Conservation (phyloP, 2,113 vertebrate species). For the Pedetes capensis region DNA sequence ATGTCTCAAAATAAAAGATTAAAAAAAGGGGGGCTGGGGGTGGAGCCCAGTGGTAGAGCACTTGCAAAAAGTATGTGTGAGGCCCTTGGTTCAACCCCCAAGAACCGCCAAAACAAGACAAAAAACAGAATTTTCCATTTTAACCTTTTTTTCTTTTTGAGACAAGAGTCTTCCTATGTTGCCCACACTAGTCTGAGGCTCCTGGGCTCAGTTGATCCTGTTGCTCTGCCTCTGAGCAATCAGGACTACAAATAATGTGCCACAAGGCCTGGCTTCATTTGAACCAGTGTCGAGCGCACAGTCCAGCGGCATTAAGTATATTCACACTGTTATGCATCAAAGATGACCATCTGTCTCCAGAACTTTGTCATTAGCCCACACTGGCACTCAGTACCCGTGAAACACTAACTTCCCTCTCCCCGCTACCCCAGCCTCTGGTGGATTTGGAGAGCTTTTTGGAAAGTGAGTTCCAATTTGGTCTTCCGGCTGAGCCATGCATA, state of each 20-base stretch:
- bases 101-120: too few relatives aligned
- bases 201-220: not conserved
- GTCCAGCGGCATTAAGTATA: not conserved
- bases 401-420: not conserved
- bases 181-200: not conserved
- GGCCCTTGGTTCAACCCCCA: too few relatives aligned
- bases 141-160: not conserved
- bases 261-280: not conserved
- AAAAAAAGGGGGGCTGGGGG: too few relatives aligned
- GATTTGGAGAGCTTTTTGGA: not conserved
- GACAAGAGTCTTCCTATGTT: not conserved
- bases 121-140: not conserved
- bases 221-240: not conserved
- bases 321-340: not conserved
- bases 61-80: too few relatives aligned
- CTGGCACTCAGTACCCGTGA: not conserved
- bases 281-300: not conserved
- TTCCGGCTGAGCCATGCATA: not conserved
- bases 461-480: constrained; percentile 7
- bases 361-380: not conserved
- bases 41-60: too few relatives aligned
- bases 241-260: not conserved
- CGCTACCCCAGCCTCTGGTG: not conserved
- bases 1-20: too few relatives aligned
- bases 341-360: not conserved